phyloP scores from a whole-genome alignment of 2,797 vertebrate genomes.

The Hipposideros larvatus region DNA sequence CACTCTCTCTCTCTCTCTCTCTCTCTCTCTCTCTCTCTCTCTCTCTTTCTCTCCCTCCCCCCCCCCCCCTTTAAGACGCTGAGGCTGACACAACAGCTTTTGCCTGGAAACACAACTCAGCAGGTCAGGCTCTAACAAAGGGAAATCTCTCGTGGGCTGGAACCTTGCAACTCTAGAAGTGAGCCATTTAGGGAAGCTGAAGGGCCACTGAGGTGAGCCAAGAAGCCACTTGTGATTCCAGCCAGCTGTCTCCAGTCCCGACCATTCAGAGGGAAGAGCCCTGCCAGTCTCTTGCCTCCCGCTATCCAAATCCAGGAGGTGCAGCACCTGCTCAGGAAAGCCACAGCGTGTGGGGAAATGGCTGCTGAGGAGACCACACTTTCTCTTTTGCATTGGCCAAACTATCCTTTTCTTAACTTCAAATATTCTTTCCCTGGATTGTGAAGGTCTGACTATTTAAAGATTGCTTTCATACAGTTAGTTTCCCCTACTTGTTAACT shows the following conservation, averaged over 20 bases:
- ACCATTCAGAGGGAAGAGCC: neutral
- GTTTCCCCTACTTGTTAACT: neutral
- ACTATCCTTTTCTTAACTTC: neutral
- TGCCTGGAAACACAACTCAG: neutral
- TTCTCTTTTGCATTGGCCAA: neutral
- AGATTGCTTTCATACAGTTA: neutral
- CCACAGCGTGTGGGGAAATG: neutral
- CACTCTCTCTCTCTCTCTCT: fast-evolving
- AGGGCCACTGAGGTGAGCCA: constrained; percentile 38
- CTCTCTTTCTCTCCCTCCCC: fast-evolving
- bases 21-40: too few relatives aligned
- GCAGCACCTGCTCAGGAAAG: constrained; percentile 24
- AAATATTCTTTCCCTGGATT: neutral
- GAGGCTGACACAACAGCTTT: neutral
- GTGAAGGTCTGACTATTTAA: neutral
- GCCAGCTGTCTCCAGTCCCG: constrained; percentile 63
- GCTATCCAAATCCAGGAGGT: neutral
- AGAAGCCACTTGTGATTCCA: constrained; percentile 46
- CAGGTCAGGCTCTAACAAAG: constrained; percentile 29
- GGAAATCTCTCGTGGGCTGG: constrained; percentile 54
- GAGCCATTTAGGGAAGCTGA: constrained; percentile 23
- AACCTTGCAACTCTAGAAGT: neutral
- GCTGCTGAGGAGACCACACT: fast-evolving
- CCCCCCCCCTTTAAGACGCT: too few relatives aligned
- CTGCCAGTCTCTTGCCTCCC: neutral